Conservation (phyloP, 2,113 vertebrate species). For the Paratilapia polleni region DNA sequence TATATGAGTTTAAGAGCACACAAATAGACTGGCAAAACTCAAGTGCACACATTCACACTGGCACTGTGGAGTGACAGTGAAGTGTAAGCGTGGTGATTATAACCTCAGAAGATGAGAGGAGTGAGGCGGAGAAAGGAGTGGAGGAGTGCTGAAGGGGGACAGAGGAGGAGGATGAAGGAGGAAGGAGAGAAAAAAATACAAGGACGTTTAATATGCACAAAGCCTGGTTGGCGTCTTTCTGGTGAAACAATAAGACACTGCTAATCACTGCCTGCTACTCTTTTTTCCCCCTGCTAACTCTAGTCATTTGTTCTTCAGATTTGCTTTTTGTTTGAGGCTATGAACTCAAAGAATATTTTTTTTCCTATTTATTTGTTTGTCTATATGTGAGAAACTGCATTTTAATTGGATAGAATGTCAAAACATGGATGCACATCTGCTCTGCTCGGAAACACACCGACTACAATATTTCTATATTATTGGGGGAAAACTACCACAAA, state of each 20-base stretch:
- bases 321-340: not conserved
- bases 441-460: not conserved
- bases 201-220: conserved; percentile 25
- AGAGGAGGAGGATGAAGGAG: conserved; percentile 23
- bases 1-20: conserved; percentile 5
- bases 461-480: not conserved
- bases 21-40: conserved; percentile 10
- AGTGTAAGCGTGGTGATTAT: conserved; percentile 62
- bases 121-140: conserved; percentile 81
- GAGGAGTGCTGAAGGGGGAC: conserved; percentile 52
- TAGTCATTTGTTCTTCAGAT: not conserved
- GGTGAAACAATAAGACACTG: conserved; percentile 2
- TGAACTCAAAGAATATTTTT: not conserved
- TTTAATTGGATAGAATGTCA: not conserved
- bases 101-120: conserved; percentile 63
- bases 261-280: conserved; percentile 5
- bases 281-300: not conserved
- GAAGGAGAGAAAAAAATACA: not conserved
- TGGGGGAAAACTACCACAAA: not conserved
- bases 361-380: not conserved
- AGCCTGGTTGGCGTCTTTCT: conserved; percentile 18
- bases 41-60: conserved; percentile 13
- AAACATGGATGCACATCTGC: not conserved
- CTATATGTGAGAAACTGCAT: not conserved
- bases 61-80: conserved; percentile 66